phyloP scores from a whole-genome alignment of 2,797 vertebrate species.

The Nyctalus aviator region DNA sequence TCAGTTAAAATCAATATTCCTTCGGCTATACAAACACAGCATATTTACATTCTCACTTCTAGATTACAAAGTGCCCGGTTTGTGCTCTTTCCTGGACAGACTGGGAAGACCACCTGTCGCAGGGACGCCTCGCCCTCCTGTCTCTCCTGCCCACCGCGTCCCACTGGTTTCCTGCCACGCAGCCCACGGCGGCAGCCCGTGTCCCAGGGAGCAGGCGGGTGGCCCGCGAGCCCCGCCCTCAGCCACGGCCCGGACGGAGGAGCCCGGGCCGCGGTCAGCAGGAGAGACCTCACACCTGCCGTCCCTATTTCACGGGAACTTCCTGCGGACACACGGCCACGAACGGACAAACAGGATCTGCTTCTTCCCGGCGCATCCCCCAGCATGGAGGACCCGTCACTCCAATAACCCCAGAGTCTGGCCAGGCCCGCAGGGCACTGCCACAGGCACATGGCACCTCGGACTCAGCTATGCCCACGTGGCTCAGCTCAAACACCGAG shows the following conservation, averaged over 20 bases:
- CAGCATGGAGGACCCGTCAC: neutral
- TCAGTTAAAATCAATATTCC: slow-evolving; percentile 64
- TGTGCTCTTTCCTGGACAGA: neutral
- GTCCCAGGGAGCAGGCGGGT: neutral
- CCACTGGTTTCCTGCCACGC: neutral
- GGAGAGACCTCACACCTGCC: neutral
- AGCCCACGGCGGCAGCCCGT: neutral
- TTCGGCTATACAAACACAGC: slow-evolving; percentile 55
- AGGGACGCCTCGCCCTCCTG: neutral
- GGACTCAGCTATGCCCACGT: neutral
- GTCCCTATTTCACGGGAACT: neutral
- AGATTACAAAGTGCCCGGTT: slow-evolving; percentile 7
- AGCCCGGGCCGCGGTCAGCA: neutral
- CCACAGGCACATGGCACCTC: neutral
- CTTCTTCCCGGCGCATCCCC: neutral
- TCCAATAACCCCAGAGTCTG: neutral
- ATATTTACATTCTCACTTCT: slow-evolving; percentile 2
- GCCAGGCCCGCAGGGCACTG: neutral
- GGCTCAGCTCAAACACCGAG: neutral
- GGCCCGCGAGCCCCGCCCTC: neutral
- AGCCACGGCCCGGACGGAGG: neutral
- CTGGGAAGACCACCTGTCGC: neutral
- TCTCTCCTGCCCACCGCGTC: neutral
- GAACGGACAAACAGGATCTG: neutral
- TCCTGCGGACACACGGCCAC: neutral